Evolutionary conservation across 92 coral and sea anemone genomes (phyloP).

Genomic region (Meandrina meandrites): DNA sequence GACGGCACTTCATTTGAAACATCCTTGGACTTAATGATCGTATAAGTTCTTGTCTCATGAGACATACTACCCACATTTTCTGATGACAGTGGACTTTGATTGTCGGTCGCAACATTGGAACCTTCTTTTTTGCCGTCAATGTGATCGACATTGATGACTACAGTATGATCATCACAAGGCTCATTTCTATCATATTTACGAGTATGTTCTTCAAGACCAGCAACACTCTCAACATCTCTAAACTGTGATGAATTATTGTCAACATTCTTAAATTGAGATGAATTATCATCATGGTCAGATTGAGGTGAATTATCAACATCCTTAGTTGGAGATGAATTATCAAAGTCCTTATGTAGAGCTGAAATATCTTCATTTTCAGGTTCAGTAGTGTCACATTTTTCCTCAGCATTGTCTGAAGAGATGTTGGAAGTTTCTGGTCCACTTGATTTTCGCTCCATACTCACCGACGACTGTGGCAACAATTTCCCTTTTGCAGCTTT

Average conservation of each 20-base stretch:
- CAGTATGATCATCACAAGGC: neutral
- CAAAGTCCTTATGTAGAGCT: neutral
- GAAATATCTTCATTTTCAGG: neutral
- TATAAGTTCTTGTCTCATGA: constrained; percentile 1
- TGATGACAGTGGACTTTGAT: neutral
- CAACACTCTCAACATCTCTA: neutral
- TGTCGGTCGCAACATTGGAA: neutral
- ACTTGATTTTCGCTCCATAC: constrained; percentile 5
- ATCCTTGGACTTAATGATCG: neutral
- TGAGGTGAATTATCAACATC: neutral
- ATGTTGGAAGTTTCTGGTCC: constrained; percentile 8
- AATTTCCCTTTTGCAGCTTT: constrained; percentile 20
- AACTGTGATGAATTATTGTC: neutral
- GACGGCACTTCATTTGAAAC: constrained; percentile 18
- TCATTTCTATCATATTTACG: neutral
- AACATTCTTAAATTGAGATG: neutral
- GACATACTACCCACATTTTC: neutral
- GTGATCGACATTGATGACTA: neutral
- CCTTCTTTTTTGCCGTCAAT: neutral
- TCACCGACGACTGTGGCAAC: neutral
- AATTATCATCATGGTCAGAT: neutral
- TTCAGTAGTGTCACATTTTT: neutral
- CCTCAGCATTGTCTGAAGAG: neutral
- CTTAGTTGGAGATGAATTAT: neutral
- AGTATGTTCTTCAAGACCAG: neutral